phyloP scores from a whole-genome alignment of 2,113 vertebrate species.

The Picathartes gymnocephalus region DNA sequence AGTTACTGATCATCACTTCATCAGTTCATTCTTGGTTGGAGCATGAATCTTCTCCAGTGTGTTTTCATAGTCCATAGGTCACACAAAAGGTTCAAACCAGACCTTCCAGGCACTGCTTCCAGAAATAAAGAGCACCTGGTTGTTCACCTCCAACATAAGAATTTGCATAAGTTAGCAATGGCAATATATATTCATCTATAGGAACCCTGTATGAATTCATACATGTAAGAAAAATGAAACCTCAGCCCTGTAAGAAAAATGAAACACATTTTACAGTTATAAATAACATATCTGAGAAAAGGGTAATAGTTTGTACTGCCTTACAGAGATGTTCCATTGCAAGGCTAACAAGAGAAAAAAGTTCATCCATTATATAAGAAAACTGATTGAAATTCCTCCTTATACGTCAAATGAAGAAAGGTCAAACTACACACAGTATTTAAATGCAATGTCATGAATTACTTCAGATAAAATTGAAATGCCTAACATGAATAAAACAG shows the following conservation, averaged over 20 bases:
- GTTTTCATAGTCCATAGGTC: not conserved
- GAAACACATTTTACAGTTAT: not conserved
- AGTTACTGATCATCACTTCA: not conserved
- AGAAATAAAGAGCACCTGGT: not conserved
- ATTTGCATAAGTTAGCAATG: not conserved
- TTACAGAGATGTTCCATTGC: not conserved
- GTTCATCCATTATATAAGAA: not conserved
- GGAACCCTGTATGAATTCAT: not conserved
- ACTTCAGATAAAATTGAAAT: not conserved
- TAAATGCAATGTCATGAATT: not conserved
- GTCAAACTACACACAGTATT: not conserved
- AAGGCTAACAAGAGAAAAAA: not conserved
- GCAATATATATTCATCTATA: not conserved
- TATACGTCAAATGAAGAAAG: not conserved
- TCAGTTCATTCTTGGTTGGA: not conserved
- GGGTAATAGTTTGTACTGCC: not conserved
- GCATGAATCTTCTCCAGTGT: not conserved
- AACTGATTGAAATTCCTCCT: not conserved
- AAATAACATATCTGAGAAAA: not conserved
- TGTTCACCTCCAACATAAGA: not conserved
- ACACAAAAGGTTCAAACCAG: not conserved
- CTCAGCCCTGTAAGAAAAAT: not conserved
- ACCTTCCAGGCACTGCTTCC: not conserved
- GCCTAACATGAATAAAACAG: not conserved
- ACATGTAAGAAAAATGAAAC: not conserved